A percentile compares a stretch with the other conserved stretches of the same genome.
phyloP scores from a whole-genome alignment of 2,797 vertebrate genomes.

The Mormyrus hasselquistii region DNA sequence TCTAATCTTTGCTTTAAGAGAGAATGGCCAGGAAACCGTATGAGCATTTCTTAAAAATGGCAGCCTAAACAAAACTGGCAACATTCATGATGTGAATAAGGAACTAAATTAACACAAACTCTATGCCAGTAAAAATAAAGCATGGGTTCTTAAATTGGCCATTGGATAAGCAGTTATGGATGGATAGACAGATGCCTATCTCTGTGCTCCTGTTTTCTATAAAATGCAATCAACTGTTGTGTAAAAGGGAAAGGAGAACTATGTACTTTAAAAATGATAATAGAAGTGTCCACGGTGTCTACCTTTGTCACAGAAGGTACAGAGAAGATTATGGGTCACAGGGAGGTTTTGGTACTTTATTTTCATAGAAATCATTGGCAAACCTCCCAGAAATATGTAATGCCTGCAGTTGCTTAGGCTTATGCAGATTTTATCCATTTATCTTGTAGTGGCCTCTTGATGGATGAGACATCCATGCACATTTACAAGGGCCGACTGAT shows the following conservation, averaged over 20 bases:
- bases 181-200: neutral
- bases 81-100: neutral
- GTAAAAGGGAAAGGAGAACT: neutral
- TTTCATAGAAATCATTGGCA: neutral
- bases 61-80: neutral
- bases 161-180: neutral
- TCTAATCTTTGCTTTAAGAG: neutral
- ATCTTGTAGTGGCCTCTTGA: neutral
- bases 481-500: neutral
- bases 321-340: neutral
- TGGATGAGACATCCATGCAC: neutral
- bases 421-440: neutral
- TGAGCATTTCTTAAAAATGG: neutral
- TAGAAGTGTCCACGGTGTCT: neutral
- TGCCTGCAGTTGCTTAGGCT: neutral
- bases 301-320: neutral
- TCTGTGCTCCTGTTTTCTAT: neutral
- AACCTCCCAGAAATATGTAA: neutral
- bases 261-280: neutral
- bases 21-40: neutral
- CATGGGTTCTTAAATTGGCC: neutral
- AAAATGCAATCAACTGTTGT: neutral
- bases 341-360: neutral
- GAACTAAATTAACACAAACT: neutral
- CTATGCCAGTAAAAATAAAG: neutral